A percentile compares a stretch with the other conserved stretches of the same genome.
Evolutionary conservation across 2,113 vertebrate species (phyloP).

Genomic region (Halcyon senegalensis): DNA sequence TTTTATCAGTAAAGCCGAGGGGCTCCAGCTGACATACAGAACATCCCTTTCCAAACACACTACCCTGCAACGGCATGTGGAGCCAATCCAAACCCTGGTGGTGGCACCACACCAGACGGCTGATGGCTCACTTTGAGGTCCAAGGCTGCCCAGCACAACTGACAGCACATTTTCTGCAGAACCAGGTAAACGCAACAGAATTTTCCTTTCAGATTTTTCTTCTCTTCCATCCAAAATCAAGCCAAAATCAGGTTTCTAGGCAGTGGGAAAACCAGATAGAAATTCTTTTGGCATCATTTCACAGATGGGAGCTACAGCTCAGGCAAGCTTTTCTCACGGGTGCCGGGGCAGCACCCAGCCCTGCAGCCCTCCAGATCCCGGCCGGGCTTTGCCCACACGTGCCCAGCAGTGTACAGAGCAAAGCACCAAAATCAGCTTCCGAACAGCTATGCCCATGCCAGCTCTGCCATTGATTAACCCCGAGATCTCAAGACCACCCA

Average conservation of each 20-base stretch:
- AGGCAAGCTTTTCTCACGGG: neutral
- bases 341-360: neutral
- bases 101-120: accelerated
- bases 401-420: accelerated
- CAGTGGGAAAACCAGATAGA: neutral
- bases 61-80: accelerated
- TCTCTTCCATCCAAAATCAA: neutral
- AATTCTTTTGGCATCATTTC: neutral
- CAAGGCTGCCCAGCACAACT: neutral
- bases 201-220: neutral
- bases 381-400: accelerated
- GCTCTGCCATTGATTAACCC: neutral
- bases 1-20: neutral
- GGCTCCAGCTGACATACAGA: neutral
- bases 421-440: neutral
- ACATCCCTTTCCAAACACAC: neutral
- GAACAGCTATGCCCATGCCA: neutral
- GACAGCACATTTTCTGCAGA: neutral
- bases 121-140: accelerated
- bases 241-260: neutral
- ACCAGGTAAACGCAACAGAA: neutral
- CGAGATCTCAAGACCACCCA: accelerated
- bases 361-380: neutral
- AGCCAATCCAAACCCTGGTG: neutral
- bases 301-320: neutral